Base-by-base conservation (phyloP, 2,888 invertebrate genomes). In the Amitus sp. region DNA sequence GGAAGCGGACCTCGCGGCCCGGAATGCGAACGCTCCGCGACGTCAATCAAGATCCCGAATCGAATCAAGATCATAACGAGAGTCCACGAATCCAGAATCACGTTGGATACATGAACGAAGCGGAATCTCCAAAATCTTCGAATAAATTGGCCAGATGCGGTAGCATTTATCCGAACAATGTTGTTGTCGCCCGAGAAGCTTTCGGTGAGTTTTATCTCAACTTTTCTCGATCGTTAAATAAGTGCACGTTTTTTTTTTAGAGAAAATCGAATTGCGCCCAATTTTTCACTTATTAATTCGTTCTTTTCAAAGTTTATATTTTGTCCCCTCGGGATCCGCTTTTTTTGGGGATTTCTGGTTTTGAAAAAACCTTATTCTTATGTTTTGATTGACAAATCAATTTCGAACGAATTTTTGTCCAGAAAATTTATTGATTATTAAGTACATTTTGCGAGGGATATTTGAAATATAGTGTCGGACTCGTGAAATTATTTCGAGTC, bases 161-260 rank as follows among this genome's bases (percentile, higher is more conserved):
- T 20, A 76, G 75, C 46, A 67, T 81, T 13, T 75, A 76, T 48
- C 79, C 82, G 0, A 65, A 72, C 1, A 73, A 69, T 2, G 75
- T 70, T 13, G 45, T 76, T 9, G 65, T 73, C 10, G 74, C 74
- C 1, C 73, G 77, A 15, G 80, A 82, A 37, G 80, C 80, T 2
- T 82, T 82, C n/a, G 82, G 82, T 81, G 54, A 72, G 67, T 62
- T 42, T 15, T 42, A 7, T n/a, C n/a, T n/a, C n/a, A n/a, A n/a
- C n/a, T n/a, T n/a, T n/a, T n/a, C n/a, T 0, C 37, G 27, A 27
- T 49, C 19, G n/a, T 17, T n/a, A n/a, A n/a, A n/a, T n/a, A n/a
- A n/a, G n/a, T n/a, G n/a, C n/a, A n/a, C n/a, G n/a, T n/a, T n/a
- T n/a, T n/a, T n/a, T n/a, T n/a, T n/a, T n/a, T n/a, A n/a, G n/a